Percentiles rank a stretch among this genome's conserved stretches.
Conservation (phyloP, 1,140 invertebrate species). For the Sycophila sp. region DNA sequence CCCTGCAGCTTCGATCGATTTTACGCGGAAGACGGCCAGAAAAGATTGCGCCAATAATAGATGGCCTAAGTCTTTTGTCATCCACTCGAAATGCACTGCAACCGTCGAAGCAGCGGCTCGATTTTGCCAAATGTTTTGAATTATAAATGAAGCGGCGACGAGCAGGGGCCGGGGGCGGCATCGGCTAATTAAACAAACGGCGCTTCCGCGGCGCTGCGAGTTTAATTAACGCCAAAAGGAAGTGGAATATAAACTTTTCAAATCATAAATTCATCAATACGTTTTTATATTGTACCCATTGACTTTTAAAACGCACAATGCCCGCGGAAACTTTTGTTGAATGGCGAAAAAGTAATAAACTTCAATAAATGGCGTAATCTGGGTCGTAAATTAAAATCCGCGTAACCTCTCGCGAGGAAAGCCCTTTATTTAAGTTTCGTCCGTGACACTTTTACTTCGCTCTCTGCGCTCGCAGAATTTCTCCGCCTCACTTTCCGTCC, state of each 20-base stretch:
- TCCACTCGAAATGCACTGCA: not conserved
- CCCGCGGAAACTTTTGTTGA: conserved; percentile 29
- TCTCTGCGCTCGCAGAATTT: no score
- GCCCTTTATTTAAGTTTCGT: conserved; percentile 39
- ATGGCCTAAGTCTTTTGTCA: not conserved
- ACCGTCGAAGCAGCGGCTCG: no score
- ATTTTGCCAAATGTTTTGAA: not conserved
- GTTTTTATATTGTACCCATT: conserved; percentile 23
- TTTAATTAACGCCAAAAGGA: conserved; percentile 17
- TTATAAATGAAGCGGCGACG: not conserved
- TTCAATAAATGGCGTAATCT: conserved; percentile 40
- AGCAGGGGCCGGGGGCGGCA: not conserved
- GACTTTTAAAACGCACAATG: conserved; percentile 22
- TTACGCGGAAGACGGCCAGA: no score
- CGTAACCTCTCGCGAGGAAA: conserved; percentile 26
- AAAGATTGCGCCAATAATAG: not conserved
- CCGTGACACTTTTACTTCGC: conserved; percentile 36
- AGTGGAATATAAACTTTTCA: conserved; percentile 16
- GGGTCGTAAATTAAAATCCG: conserved; percentile 39
- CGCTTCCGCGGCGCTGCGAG: not conserved
- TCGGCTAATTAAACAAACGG: conserved; percentile 22
- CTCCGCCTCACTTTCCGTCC: conserved; percentile 26
- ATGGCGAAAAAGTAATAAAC: conserved; percentile 37
- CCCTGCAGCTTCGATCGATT: no score
- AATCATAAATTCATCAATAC: conserved; percentile 33